Percentiles rank a stretch among this genome's conserved stretches.
phyloP scores from a whole-genome alignment of 2,113 vertebrate species.

The Loxodonta africana region DNA sequence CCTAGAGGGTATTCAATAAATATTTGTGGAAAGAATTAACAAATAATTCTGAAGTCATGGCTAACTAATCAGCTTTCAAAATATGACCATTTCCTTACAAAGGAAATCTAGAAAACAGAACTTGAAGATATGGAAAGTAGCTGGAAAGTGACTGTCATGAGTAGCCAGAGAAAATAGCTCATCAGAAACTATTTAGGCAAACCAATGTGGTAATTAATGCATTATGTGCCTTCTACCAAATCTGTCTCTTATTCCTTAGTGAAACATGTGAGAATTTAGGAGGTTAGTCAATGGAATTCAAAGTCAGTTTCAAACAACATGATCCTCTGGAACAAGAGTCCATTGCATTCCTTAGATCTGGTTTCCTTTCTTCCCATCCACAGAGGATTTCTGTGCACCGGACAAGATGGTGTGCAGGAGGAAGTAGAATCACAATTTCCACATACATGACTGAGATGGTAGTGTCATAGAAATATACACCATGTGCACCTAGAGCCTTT shows the following conservation, averaged over 20 bases:
- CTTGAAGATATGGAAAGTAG: constrained; percentile 68
- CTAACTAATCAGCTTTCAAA: background rate
- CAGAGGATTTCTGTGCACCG: background rate
- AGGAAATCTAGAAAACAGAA: background rate
- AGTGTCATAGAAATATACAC: background rate
- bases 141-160: constrained; percentile 74
- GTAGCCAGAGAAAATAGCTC: constrained; percentile 51
- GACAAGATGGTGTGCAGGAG: accelerated
- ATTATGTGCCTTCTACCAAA: constrained; percentile 42
- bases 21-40: background rate
- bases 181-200: constrained; percentile 70
- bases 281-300: constrained; percentile 63
- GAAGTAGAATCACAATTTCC: background rate
- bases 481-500: background rate
- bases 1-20: background rate
- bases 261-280: background rate
- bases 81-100: background rate
- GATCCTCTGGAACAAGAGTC: constrained; percentile 70
- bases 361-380: constrained; percentile 61
- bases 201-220: constrained; percentile 56
- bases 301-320: constrained; percentile 76
- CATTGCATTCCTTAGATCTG: constrained; percentile 40
- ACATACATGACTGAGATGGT: accelerated
- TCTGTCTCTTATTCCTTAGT: background rate
- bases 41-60: background rate